Percentiles rank a stretch among this genome's conserved stretches.
Conservation (phyloP, 1,140 invertebrate genomes). For the Ips typographus region DNA sequence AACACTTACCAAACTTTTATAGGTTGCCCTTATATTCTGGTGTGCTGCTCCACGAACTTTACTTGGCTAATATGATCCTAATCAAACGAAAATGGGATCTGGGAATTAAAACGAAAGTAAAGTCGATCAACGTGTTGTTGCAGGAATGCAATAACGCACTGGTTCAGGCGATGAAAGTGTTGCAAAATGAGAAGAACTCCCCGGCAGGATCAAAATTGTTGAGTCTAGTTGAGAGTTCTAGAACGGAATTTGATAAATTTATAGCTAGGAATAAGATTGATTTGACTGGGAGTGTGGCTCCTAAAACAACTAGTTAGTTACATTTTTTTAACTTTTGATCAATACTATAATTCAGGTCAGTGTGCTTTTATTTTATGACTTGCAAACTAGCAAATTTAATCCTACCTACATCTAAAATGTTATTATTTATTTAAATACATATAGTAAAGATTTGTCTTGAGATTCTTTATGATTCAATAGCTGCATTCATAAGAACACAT, state of each 20-base stretch:
- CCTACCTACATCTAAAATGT: no score
- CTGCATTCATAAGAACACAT: no score
- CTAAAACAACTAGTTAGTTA: conserved; percentile 3
- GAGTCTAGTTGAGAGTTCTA: conserved; percentile 50
- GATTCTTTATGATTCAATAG: no score
- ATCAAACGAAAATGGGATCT: conserved; percentile 55
- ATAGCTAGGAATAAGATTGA: conserved; percentile 47
- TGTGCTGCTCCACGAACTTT: conserved; percentile 70
- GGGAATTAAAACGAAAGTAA: conserved; percentile 50
- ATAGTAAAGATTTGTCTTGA: no score
- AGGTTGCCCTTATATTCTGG: conserved; percentile 70
- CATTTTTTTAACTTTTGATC: no score
- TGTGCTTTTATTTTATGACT: no score
- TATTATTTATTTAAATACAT: no score
- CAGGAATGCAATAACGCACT: conserved; percentile 54
- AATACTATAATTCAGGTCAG: no score
- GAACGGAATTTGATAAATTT: conserved; percentile 48
- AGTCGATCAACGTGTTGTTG: conserved; percentile 43
- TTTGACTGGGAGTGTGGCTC: conserved; percentile 14
- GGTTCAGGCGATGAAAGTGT: conserved; percentile 52
- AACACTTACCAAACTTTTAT: conserved; percentile 12
- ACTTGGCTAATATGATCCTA: conserved; percentile 59
- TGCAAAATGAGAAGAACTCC: conserved; percentile 56
- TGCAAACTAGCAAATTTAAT: no score
- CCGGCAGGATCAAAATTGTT: conserved; percentile 57